A percentile compares a stretch with the other conserved stretches of the same genome.
Conservation (phyloP, 2,888 invertebrate genomes). For the Schizaphis graminum region DNA sequence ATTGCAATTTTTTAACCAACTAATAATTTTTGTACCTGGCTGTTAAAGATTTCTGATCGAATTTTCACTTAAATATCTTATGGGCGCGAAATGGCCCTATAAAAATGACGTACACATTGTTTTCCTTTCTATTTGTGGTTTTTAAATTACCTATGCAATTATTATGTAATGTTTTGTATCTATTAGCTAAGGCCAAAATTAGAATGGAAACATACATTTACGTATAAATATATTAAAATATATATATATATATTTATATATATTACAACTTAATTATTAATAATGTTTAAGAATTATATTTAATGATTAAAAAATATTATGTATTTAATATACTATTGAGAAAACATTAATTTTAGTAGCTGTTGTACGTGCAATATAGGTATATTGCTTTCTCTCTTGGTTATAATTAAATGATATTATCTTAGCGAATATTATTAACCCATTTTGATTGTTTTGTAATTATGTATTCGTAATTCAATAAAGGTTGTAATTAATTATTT, state of each 20-base stretch:
- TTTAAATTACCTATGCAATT: slow-evolving; percentile 59
- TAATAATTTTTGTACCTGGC: slow-evolving; percentile 65
- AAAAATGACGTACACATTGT: slow-evolving; percentile 42
- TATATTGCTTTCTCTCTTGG: slow-evolving; percentile 65
- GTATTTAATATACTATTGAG: slow-evolving; percentile 60
- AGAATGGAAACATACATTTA: slow-evolving; percentile 54
- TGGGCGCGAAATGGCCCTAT: slow-evolving; percentile 6
- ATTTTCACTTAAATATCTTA: slow-evolving; percentile 57
- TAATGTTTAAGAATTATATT: slow-evolving; percentile 58
- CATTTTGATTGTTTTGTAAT: slow-evolving; percentile 66
- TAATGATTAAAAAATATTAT: slow-evolving; percentile 47
- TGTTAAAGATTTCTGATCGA: slow-evolving; percentile 63
- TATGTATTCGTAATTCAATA: slow-evolving; percentile 64
- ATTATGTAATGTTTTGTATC: slow-evolving; percentile 52
- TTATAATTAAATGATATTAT: slow-evolving; percentile 62
- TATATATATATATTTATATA: slow-evolving; percentile 8
- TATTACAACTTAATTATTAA: slow-evolving; percentile 62
- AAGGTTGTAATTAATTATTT: slow-evolving; percentile 64
- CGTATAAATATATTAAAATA: slow-evolving; percentile 27
- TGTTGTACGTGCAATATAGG: slow-evolving; percentile 65
- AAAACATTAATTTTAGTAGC: slow-evolving; percentile 62
- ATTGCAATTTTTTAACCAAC: slow-evolving; percentile 63
- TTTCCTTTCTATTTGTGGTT: slow-evolving; percentile 60
- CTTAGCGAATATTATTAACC: slow-evolving; percentile 65
- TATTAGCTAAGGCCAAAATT: slow-evolving; percentile 62